Percentiles rank a stretch among this genome's conserved stretches.
Conservation (phyloP, 2,888 invertebrate species). For the Temnothorax rugatulus region DNA sequence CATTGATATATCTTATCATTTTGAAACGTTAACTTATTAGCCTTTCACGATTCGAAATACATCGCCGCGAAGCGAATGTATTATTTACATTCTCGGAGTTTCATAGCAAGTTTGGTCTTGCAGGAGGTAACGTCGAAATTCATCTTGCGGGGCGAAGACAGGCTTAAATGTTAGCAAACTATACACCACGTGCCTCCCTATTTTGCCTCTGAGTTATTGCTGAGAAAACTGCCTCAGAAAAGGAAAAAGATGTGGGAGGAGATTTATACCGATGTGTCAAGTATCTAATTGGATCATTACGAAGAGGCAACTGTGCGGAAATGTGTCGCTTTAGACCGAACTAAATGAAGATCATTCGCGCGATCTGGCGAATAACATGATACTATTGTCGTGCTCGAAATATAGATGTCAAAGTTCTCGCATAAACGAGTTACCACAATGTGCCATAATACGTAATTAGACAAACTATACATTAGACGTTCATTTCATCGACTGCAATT, state of each 20-base stretch:
- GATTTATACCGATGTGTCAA: slow-evolving; percentile 20
- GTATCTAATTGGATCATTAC: slow-evolving; percentile 30
- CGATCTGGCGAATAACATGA: not conserved
- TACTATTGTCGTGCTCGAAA: not conserved
- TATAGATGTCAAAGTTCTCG: not conserved
- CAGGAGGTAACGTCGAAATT: slow-evolving; percentile 2
- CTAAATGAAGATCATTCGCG: slow-evolving; percentile 8
- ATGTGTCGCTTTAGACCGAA: not conserved
- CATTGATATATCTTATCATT: not conserved
- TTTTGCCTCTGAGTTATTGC: slow-evolving; percentile 32
- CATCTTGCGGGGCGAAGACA: slow-evolving; percentile 12
- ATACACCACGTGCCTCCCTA: not conserved
- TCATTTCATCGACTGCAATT: too few relatives aligned
- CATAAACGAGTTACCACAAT: not conserved
- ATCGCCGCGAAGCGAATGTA: slow-evolving; percentile 1
- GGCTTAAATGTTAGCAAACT: slow-evolving; percentile 25
- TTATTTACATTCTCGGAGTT: slow-evolving; percentile 27
- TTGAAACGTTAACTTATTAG: slow-evolving; percentile 1
- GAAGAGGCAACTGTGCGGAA: not conserved
- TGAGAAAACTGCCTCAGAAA: slow-evolving; percentile 19
- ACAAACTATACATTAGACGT: not conserved
- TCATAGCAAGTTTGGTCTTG: slow-evolving; percentile 7
- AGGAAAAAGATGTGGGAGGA: not conserved
- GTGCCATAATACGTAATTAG: not conserved
- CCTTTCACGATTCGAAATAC: not conserved